Conservation (phyloP, 2,113 vertebrate genomes). For the Perca fluviatilis region DNA sequence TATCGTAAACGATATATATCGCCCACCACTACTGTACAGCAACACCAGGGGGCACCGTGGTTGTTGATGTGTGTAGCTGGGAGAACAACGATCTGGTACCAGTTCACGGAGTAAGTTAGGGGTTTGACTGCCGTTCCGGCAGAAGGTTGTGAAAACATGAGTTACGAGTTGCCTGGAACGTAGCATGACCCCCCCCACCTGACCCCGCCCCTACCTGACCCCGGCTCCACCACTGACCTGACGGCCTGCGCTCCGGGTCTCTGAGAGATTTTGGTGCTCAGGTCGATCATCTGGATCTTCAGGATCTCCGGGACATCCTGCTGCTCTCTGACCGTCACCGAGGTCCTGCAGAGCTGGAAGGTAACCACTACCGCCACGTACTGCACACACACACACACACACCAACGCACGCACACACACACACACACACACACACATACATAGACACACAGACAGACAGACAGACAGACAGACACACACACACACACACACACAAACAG, state of each 20-base stretch:
- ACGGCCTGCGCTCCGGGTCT: slow-evolving; percentile 96
- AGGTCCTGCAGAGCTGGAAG: slow-evolving; percentile 92
- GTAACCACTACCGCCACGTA: slow-evolving; percentile 91
- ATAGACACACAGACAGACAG: not conserved
- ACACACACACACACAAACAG: too few species aligned
- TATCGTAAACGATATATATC: too few species aligned
- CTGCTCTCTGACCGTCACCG: slow-evolving; percentile 91
- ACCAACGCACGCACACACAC: not conserved
- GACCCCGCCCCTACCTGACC: not conserved
- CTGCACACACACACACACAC: slow-evolving; percentile 74
- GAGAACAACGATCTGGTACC: too few species aligned
- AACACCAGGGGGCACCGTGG: too few species aligned
- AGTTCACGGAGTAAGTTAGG: too few species aligned
- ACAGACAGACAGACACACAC: too few species aligned
- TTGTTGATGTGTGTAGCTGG: too few species aligned
- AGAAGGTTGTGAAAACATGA: too few species aligned
- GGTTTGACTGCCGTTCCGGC: too few species aligned
- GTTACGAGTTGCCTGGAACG: too few species aligned
- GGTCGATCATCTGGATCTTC: slow-evolving; percentile 93
- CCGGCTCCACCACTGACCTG: slow-evolving; percentile 78
- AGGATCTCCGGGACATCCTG: slow-evolving; percentile 90
- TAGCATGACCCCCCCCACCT: too few species aligned
- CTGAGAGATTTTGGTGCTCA: slow-evolving; percentile 91
- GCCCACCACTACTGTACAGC: too few species aligned
- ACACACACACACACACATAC: not conserved